Percentiles rank a stretch among this genome's conserved stretches.
phyloP scores from a whole-genome alignment of 1,140 invertebrate species.

The Philotrypesis tridentata region DNA sequence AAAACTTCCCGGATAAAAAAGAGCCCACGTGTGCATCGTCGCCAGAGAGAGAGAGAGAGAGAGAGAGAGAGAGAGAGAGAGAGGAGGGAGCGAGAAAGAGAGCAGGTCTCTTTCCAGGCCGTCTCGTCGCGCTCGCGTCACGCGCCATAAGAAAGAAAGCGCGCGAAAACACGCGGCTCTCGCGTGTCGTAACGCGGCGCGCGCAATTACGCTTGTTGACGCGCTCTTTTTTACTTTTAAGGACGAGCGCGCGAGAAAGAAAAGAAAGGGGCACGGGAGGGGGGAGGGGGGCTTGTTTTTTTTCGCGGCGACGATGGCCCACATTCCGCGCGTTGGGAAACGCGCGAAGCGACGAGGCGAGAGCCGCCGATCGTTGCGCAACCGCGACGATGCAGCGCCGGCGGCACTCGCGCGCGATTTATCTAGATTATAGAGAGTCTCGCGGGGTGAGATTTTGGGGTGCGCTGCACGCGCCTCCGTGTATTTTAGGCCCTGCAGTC shows the following conservation, averaged over 20 bases:
- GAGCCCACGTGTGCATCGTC: no score
- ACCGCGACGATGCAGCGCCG: neutral
- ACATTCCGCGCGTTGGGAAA: slow-evolving; percentile 61
- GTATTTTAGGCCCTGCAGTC: no score
- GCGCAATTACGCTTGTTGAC: neutral
- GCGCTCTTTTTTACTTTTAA: slow-evolving; percentile 10
- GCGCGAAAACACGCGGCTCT: neutral
- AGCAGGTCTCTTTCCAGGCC: neutral
- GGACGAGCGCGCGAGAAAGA: neutral
- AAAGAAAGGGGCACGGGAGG: slow-evolving; percentile 8
- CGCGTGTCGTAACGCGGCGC: neutral
- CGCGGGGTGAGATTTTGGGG: no score
- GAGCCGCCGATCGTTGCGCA: slow-evolving; percentile 20
- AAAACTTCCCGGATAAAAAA: no score
- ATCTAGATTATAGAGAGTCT: slow-evolving; percentile 52
- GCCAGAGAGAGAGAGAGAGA: no score
- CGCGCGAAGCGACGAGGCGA: no score
- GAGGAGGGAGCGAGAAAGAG: neutral
- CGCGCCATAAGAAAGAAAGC: neutral
- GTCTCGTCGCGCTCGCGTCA: no score
- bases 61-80: no score
- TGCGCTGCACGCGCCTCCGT: no score
- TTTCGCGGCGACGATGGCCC: slow-evolving; percentile 57
- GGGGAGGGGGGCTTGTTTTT: slow-evolving; percentile 46
- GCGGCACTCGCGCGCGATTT: slow-evolving; percentile 40